A percentile compares a stretch with the other conserved stretches of the same genome.
Conservation (phyloP, 2,797 vertebrate species). For the Rachycentron canadum region DNA sequence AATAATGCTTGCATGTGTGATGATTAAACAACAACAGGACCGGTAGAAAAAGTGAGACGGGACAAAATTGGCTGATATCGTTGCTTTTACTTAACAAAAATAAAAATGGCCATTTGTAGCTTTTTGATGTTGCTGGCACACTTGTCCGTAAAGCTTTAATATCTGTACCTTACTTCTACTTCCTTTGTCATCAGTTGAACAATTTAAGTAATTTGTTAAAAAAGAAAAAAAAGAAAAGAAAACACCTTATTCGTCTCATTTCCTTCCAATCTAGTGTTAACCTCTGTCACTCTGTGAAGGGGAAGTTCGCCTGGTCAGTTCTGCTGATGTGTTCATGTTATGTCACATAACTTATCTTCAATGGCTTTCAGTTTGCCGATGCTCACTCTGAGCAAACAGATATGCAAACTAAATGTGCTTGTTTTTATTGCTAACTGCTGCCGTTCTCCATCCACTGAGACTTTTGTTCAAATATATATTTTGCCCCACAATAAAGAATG, state of each 20-base stretch:
- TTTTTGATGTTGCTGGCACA: conserved; percentile 68
- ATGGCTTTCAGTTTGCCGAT: conserved; percentile 15
- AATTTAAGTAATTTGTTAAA: conserved; percentile 64
- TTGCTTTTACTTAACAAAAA: conserved; percentile 59
- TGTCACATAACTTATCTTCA: conserved; percentile 9
- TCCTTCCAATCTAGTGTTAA: conserved; percentile 19
- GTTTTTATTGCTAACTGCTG: conserved; percentile 33
- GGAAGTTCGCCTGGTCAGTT: conserved; percentile 11
- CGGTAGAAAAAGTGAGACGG: conserved; percentile 17
- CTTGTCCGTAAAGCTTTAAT: conserved; percentile 72
- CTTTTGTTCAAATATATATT: conserved; percentile 64
- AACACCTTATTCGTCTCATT: conserved; percentile 62
- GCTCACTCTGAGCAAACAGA: conserved; percentile 11
- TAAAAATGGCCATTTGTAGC: conserved; percentile 72
- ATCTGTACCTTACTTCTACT: conserved; percentile 58
- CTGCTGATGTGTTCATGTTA: conserved; percentile 5
- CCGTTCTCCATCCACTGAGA: conserved; percentile 35
- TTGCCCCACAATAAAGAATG: conserved; percentile 73
- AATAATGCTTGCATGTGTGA: conserved; percentile 60
- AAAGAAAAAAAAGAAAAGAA: conserved; percentile 1
- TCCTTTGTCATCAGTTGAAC: conserved; percentile 62
- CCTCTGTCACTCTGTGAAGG: conserved; percentile 34
- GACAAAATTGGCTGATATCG: conserved; percentile 36
- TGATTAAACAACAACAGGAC: conserved; percentile 27
- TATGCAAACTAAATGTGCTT: conserved; percentile 40